Percentiles rank a stretch among this genome's conserved stretches.
phyloP scores from a whole-genome alignment of 2,888 invertebrate species.

The Lithophane socia region DNA sequence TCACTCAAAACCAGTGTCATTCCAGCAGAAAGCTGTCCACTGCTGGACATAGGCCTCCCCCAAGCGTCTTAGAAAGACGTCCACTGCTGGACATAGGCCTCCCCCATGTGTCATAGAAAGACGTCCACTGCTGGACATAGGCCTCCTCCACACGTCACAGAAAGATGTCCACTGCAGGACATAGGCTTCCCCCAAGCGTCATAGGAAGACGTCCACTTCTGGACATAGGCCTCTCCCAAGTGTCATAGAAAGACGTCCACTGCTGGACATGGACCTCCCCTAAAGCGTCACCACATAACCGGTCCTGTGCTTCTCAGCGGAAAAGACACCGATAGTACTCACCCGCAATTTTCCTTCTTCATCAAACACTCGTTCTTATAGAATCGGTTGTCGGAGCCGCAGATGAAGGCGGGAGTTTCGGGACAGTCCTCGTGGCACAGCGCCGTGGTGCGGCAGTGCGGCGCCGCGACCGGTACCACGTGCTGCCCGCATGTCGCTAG shows the following conservation, averaged over 20 bases:
- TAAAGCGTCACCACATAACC: background rate
- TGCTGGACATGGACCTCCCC: too few relatives aligned
- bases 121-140: background rate
- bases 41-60: too few relatives aligned
- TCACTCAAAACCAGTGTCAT: background rate
- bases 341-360: constrained; percentile 97
- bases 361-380: constrained; percentile 97
- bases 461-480: constrained; percentile 95
- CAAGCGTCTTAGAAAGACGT: too few relatives aligned
- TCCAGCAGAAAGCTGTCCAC: too few relatives aligned
- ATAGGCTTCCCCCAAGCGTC: too few relatives aligned
- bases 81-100: too few relatives aligned
- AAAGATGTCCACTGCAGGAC: too few relatives aligned
- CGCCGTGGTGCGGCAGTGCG: constrained; percentile 96
- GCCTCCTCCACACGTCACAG: background rate
- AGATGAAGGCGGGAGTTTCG: constrained; percentile 94
- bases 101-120: too few relatives aligned
- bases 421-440: constrained; percentile 94
- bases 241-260: too few relatives aligned
- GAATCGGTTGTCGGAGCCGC: constrained; percentile 97
- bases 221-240: too few relatives aligned
- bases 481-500: constrained; percentile 96
- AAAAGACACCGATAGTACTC: constrained; percentile 51
- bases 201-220: too few relatives aligned
- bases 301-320: background rate